A percentile compares a stretch with the other conserved stretches of the same genome.
These are phyloP conservation scores for Clarias pachynema DNA, from an alignment of 2,797 vertebrate genomes.

Conservation along the genomic window DNA sequence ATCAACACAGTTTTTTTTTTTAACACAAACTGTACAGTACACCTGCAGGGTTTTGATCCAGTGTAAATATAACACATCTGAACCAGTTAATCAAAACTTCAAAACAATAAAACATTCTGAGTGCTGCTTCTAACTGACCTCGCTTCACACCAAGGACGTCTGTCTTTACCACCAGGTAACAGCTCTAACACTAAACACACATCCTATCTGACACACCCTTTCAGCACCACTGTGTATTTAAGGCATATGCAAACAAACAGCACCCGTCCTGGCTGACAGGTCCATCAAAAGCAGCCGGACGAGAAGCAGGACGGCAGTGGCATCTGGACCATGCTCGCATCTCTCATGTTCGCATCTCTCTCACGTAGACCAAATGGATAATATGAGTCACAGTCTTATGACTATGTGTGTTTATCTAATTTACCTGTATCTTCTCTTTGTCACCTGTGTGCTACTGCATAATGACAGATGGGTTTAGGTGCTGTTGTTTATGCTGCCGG, in stretches of 20 bases:
- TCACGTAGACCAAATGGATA: conserved; percentile 23
- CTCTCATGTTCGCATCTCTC: conserved; percentile 15
- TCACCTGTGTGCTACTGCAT: conserved; percentile 22
- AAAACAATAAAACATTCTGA: neutral
- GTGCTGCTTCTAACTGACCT: conserved; percentile 38
- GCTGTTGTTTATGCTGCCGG: conserved; percentile 37
- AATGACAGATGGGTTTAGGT: conserved; percentile 38
- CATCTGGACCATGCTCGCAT: conserved; percentile 31
- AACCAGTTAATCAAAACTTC: neutral
- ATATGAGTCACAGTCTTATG: conserved; percentile 27
- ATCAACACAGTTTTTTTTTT: neutral
- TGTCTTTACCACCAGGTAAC: conserved; percentile 32
- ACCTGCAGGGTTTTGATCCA: neutral
- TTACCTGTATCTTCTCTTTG: conserved; percentile 32
- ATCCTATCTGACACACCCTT: conserved; percentile 52
- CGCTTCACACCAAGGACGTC: conserved; percentile 10
- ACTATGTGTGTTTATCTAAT: conserved; percentile 30
- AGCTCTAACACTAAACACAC: conserved; percentile 26
- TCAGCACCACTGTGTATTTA: conserved; percentile 57
- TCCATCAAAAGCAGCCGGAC: conserved; percentile 40
- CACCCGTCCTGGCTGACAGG: conserved; percentile 29
- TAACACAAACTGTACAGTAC: neutral
- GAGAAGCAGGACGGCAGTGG: conserved; percentile 46
- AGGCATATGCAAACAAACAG: conserved; percentile 59
- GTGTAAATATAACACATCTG: neutral